Conservation (phyloP, 2,797 vertebrate genomes). For the Caiman crocodilus region DNA sequence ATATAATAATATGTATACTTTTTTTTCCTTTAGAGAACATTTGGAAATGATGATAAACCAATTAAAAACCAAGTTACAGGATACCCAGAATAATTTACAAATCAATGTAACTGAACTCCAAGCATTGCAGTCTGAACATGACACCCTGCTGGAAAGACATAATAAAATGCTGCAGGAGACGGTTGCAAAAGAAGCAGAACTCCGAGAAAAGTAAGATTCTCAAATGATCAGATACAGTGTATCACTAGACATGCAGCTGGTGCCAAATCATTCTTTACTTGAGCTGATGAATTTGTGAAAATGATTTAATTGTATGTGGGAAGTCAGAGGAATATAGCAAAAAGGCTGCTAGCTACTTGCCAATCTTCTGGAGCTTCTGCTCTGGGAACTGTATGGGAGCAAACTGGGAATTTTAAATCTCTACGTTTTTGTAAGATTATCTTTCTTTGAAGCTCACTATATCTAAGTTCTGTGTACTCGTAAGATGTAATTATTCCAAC, state of each 20-base stretch:
- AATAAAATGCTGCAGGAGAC: conserved; percentile 97
- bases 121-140: conserved; percentile 90
- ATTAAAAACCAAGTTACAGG: conserved; percentile 89
- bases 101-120: conserved; percentile 87
- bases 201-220: conserved; percentile 90
- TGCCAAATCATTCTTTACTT: background rate
- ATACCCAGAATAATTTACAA: conserved; percentile 90
- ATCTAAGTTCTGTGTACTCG: background rate
- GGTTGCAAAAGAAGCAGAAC: conserved; percentile 93
- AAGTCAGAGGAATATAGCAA: background rate
- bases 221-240: background rate
- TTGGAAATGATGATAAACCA: conserved; percentile 89
- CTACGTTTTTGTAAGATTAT: background rate
- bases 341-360: background rate
- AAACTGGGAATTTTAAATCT: background rate
- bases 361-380: background rate
- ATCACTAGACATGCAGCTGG: background rate
- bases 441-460: background rate
- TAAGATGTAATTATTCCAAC: background rate
- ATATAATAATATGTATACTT: background rate
- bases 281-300: background rate
- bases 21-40: conserved; percentile 84
- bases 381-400: background rate
- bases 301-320: background rate
- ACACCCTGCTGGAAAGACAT: conserved; percentile 94